Evolutionary conservation across 2,797 vertebrate genomes (phyloP), one percentile per base, ranked within the genome.

Genomic region (Halcyon leucocephala): DNA sequence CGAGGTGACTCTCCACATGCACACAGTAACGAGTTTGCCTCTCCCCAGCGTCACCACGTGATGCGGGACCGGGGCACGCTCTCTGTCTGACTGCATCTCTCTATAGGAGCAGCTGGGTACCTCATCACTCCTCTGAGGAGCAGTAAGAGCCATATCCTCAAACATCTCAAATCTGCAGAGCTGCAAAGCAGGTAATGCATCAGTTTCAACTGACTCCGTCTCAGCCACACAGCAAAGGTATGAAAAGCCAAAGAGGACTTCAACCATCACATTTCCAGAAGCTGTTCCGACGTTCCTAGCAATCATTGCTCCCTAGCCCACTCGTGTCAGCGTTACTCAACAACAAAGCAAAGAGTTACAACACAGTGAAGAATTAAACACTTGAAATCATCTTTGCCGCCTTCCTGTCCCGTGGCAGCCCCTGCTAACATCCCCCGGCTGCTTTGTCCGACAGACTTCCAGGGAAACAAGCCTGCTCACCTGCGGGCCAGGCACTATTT

Each of bases 211-310:
- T 19, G 48, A 26, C 28, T 39, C 22, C 31, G 21, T 3, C 42
- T 42, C 21, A 10, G 15, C 33, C 14, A 0, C 8, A 48, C 17
- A 44, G 21, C 26, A 58, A 11, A 58, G 44, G 12, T 24, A 25
- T 2, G 26, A 52, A 46, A n/a, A 58, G 25, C 19, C 49, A 29
- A 52, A 44, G 21, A 14, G 72, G 7, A 62, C 49, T 41, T 61
- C 1, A 20, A 41, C 1, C 7, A 46, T 7, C 26, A 7, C 2
- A 0, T 66, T 55, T 54, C n/a, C 35, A 35, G 55, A 60, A 39
- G 35, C 39, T 44, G 13, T 33, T 60, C 44, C 14, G 15, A 12
- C 14, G 4, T 14, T 54, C 20, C 33, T n/a, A 48, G 39, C 49
- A 12, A 17, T 3, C 29, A 4, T 2, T 46, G 42, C 44, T 39